Evolutionary conservation across 2,888 invertebrate genomes (phyloP).

Genomic region (Eristalis intricaria): DNA sequence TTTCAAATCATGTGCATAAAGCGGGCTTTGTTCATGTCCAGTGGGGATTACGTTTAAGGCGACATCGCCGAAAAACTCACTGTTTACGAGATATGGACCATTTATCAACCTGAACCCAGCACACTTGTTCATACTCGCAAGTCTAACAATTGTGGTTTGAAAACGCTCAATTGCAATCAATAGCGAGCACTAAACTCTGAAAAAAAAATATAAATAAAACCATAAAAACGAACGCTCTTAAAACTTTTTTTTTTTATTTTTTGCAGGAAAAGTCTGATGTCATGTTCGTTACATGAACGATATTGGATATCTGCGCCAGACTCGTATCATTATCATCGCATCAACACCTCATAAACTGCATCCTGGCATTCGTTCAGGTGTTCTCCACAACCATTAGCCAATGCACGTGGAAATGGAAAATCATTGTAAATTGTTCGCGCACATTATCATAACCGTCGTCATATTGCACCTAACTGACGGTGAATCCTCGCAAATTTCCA

Average conservation of each 20-base stretch:
- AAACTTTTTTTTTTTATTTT: background rate
- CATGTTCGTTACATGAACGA: background rate
- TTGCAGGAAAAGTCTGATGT: background rate
- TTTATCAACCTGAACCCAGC: no score
- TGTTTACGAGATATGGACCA: no score
- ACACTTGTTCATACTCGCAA: no score
- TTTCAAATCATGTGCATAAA: no score
- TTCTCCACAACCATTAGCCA: conserved; percentile 20
- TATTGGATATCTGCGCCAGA: background rate
- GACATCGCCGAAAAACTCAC: no score
- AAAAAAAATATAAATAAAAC: no score
- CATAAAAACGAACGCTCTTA: background rate
- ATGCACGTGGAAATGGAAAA: conserved; percentile 63
- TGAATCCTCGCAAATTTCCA: conserved; percentile 18
- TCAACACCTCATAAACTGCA: background rate
- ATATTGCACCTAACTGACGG: conserved; percentile 36
- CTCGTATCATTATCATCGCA: conserved; percentile 13
- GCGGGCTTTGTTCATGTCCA: no score
- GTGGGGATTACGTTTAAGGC: no score
- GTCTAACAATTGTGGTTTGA: no score
- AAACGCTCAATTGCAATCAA: no score
- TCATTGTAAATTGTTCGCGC: conserved; percentile 35
- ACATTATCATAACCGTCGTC: conserved; percentile 42
- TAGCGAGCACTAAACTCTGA: no score
- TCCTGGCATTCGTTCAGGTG: conserved; percentile 1